phyloP scores from a whole-genome alignment of 1,140 invertebrate genomes.

The Phenacoccus solenopsis region DNA sequence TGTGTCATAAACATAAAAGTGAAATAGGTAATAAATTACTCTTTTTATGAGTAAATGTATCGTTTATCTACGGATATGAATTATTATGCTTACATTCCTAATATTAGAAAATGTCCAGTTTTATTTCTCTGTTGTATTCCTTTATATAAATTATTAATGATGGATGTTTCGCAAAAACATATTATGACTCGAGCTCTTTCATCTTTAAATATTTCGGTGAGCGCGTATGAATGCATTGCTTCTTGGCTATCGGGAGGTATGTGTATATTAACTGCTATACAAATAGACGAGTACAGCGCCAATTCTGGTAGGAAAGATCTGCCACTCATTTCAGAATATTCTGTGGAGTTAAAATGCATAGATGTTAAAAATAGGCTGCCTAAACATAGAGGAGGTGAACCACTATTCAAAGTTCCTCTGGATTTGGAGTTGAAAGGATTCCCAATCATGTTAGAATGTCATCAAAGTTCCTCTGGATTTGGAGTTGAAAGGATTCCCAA shows the following conservation, averaged over 20 bases:
- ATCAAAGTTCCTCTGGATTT: no score
- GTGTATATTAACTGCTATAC: neutral
- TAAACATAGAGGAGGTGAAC: no score
- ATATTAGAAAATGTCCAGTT: neutral
- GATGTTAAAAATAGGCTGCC: no score
- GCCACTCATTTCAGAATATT: neutral
- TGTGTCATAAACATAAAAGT: no score
- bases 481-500: no score
- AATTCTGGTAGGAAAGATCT: neutral
- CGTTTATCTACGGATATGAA: no score
- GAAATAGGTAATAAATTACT: neutral
- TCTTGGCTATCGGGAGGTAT: neutral
- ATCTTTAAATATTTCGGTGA: conserved; percentile 32
- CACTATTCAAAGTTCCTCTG: no score
- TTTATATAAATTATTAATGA: neutral
- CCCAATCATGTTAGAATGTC: no score
- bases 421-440: no score
- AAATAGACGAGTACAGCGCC: neutral
- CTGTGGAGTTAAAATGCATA: neutral
- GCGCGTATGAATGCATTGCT: neutral
- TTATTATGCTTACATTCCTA: neutral
- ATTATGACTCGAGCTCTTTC: conserved; percentile 53
- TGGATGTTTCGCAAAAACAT: conserved; percentile 68
- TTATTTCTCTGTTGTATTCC: neutral
- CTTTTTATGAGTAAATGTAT: no score